These are phyloP conservation scores for Hanleya hanleyi DNA, from an alignment of 2,888 invertebrate species.

Conservation along the genomic window DNA sequence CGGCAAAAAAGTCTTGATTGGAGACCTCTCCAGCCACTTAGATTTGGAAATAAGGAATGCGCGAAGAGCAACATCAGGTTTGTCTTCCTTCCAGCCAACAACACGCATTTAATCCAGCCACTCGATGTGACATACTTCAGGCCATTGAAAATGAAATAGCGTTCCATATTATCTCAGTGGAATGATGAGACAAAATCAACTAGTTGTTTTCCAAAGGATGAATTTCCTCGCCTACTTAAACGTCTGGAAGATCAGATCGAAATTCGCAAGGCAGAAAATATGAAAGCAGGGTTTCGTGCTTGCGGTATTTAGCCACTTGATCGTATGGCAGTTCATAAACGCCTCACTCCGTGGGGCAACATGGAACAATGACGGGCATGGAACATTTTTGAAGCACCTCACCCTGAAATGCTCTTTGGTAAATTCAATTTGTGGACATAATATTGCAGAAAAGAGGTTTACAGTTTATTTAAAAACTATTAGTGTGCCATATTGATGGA, in stretches of 20 bases:
- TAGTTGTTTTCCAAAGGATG: neutral
- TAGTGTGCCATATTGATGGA: no score
- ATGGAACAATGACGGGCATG: no score
- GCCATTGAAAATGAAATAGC: conserved; percentile 27
- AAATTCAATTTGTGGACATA: no score
- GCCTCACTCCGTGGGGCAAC: neutral
- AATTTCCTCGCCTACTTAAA: neutral
- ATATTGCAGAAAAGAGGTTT: no score
- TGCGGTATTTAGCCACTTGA: neutral
- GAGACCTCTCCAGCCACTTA: conserved; percentile 50
- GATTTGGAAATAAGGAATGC: conserved; percentile 44
- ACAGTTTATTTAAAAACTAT: no score
- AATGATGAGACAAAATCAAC: neutral
- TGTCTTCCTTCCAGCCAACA: conserved; percentile 34
- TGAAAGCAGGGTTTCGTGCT: neutral
- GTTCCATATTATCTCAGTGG: conserved; percentile 13
- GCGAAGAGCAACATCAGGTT: conserved; percentile 67
- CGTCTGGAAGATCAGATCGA: neutral
- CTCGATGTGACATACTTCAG: conserved; percentile 32
- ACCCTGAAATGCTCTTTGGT: no score
- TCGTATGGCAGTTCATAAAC: neutral
- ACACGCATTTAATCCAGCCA: conserved; percentile 35
- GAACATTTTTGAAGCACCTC: no score
- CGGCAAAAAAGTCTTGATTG: conserved; percentile 66
- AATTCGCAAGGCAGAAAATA: neutral